Conservation (phyloP, 1,140 invertebrate genomes). For the Ylistrum balloti region DNA sequence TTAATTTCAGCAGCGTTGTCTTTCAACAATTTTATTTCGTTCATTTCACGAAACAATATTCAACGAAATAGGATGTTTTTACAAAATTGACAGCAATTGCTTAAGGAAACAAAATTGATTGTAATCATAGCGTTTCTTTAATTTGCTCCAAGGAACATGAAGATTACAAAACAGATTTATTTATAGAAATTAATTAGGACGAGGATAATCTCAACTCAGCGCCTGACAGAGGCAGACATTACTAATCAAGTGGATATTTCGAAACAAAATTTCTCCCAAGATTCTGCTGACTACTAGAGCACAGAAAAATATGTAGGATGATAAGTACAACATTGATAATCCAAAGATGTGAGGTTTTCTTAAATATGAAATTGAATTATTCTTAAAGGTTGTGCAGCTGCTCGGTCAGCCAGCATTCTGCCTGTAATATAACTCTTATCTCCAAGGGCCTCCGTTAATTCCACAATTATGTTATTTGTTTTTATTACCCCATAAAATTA, state of each 20-base stretch:
- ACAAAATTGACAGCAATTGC: background rate
- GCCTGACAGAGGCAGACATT: background rate
- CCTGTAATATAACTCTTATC: too few species aligned
- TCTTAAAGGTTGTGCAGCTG: too few species aligned
- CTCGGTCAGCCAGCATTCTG: too few species aligned
- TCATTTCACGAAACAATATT: background rate
- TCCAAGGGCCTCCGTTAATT: too few species aligned
- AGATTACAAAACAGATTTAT: conserved; percentile 9
- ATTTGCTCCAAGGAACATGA: conserved; percentile 12
- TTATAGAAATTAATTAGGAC: conserved; percentile 9
- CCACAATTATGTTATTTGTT: too few species aligned
- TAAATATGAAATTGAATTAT: too few species aligned
- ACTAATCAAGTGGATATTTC: background rate
- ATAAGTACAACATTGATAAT: too few species aligned
- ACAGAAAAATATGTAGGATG: too few species aligned
- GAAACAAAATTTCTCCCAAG: background rate
- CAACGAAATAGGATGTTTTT: background rate
- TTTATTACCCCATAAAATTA: too few species aligned
- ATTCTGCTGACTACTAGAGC: background rate
- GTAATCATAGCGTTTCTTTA: conserved; percentile 33
- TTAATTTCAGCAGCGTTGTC: conserved; percentile 15
- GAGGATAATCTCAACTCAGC: background rate
- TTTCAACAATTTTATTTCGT: background rate
- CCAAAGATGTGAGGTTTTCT: too few species aligned
- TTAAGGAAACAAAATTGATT: conserved; percentile 25